Percentiles rank a stretch among this genome's conserved stretches.
These are phyloP conservation scores for Mesembrinibis cayennensis DNA, from an alignment of 2,113 vertebrate species.

Conservation along the genomic window DNA sequence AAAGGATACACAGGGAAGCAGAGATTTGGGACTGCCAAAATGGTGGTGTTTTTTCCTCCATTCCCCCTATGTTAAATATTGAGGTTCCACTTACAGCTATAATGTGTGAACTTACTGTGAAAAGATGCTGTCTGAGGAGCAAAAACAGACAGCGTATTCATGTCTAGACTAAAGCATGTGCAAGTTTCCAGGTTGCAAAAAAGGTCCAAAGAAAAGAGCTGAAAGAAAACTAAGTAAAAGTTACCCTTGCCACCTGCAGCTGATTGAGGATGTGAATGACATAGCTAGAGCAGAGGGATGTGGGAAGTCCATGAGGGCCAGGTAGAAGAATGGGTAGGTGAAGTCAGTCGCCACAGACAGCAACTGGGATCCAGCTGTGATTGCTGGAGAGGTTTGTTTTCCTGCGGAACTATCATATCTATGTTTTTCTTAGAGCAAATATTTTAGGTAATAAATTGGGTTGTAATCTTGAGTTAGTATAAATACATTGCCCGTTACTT, in stretches of 20 bases:
- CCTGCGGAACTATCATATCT: not conserved
- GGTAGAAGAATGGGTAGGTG: not conserved
- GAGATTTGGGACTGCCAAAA: not conserved
- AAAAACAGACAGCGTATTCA: constrained; percentile 49
- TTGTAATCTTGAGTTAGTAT: not conserved
- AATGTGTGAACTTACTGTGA: constrained; percentile 37
- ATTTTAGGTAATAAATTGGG: not conserved
- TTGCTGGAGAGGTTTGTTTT: not conserved
- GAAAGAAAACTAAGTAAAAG: constrained; percentile 16
- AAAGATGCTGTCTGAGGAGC: constrained; percentile 54
- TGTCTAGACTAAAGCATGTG: constrained; percentile 64
- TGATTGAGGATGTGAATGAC: fast-evolving
- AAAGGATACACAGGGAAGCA: not conserved
- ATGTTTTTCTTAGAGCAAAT: not conserved
- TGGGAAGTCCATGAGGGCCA: not conserved
- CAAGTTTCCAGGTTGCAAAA: constrained; percentile 57
- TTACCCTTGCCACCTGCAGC: constrained; percentile 14
- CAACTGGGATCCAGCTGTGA: not conserved
- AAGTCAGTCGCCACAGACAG: not conserved
- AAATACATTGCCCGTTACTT: not conserved
- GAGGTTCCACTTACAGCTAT: not conserved
- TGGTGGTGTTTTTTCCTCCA: not conserved
- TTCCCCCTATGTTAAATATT: not conserved
- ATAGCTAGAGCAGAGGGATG: not conserved
- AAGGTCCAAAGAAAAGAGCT: constrained; percentile 29